Base-by-base conservation (phyloP, 1,140 invertebrate genomes). In the Cepaea nemoralis region DNA sequence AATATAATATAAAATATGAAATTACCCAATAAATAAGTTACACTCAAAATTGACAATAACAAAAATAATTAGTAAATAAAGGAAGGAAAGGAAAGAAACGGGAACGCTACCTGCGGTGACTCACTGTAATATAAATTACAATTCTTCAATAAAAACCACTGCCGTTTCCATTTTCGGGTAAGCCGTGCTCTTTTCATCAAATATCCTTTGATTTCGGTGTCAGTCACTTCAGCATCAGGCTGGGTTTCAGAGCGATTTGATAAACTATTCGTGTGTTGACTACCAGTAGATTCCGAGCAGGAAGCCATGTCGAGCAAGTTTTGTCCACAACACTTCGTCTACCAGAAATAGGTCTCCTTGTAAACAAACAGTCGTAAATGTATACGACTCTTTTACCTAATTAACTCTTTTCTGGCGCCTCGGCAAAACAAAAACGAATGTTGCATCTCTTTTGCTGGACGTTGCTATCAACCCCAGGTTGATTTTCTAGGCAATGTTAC, bases 91-190 rank as follows among this genome's bases (percentile, higher is more conserved):
- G n/a, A n/a, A n/a, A n/a, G n/a, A n/a, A n/a, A n/a, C n/a, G 45
- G 37, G n/a, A n/a, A n/a, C n/a, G n/a, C 80, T 83, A 91, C 90
- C 88, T 90, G 84, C n/a, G 87, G 86, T 67, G 85, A 82, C 45
- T 87, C 84, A 70, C 89, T 88, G 82, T 91, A 91, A 37, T 86
- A 85, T 31, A 91, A 81, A 81, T 88, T 86, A 48, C 88, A 87
- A 63, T 89, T 90, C 85, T 88, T 88, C 80, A 90, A 83, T 31
- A 88, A 77, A 81, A 90, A 90, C 88, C 88, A 91, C 42, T 87
- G 85, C 75, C 75, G 74, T 75, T 85, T 85, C 87, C 87, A 88
- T 70, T 85, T 86, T 73, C 83, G 79, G 14, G 87, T 84, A 67
- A 87, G 59, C 71, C 85, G 86, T 37, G 88, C 87, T 48, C 89